Base-by-base conservation (phyloP, 2,888 invertebrate genomes). In the Hypolimnas misippus region DNA sequence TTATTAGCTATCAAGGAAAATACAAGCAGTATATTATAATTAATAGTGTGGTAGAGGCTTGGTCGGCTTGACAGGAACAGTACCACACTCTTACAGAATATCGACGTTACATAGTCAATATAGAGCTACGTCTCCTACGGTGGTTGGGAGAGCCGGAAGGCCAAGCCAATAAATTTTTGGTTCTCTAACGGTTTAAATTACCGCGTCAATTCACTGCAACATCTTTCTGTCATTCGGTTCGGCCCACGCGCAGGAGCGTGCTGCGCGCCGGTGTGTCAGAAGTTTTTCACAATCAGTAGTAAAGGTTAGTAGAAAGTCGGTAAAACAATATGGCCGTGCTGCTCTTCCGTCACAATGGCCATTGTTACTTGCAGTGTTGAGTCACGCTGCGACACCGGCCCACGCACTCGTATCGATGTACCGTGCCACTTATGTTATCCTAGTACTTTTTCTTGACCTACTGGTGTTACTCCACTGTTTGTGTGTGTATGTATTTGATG, bases 251-350 rank as follows among this genome's bases (percentile, higher is more conserved):
- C 25, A 25, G 49, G 25, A 19, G 17, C 33, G n/a, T n/a, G n/a
- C n/a, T n/a, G 14, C 38, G 46, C 35, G 56, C 55, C 62, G 42
- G 35, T 54, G 53, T 57, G 61, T 57, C 65, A 65, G 64, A 14
- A 65, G 76, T 81, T 83, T 81, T 83, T 81, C 81, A 79, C 77
- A 79, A 79, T 71, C 75, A 74, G 79, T 76, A 81, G 82, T 78
- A 82, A 82, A 84, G 84, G 86, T 84, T 81, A 83, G 50, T 84
- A 84, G 85, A 86, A 85, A 86, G 84, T 76, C 44, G 35, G 76
- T 81, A 81, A 86, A 80, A 86, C 85, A 86, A 86, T 86, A 49
- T 49, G 49, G 29, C 25, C 46, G 46, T 25, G 46, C 46, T 7
- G 49, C 29, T 49, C 49, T 25, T 49, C 49, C 49, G 49, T 49